Percentiles rank a stretch among this genome's conserved stretches.
Conservation (phyloP, 2,797 vertebrate genomes). For the Caiman crocodilus region DNA sequence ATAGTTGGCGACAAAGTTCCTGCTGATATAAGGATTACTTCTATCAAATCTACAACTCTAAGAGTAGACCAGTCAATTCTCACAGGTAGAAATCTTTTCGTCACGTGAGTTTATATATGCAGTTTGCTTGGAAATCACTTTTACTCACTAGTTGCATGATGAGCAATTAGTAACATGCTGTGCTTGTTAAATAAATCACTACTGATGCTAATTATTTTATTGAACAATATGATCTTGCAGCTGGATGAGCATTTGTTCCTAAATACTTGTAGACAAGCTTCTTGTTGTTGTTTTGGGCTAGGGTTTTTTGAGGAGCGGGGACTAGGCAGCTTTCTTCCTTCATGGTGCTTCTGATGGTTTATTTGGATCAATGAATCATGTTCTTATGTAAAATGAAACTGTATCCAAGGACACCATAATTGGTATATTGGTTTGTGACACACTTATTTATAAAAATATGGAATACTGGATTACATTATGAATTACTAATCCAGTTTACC, state of each 20-base stretch:
- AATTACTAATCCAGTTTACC: neutral
- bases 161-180: neutral
- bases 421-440: neutral
- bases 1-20: constrained; percentile 99
- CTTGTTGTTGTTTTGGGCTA: too few species aligned
- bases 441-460: neutral
- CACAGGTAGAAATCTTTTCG: constrained; percentile 86
- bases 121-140: neutral
- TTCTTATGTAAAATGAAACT: neutral
- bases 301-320: neutral
- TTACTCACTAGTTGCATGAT: neutral
- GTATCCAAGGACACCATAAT: neutral
- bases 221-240: neutral
- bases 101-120: neutral
- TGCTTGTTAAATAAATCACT: neutral
- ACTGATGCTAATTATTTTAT: neutral
- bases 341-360: neutral
- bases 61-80: constrained; percentile 98
- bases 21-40: constrained; percentile 96
- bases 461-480: neutral
- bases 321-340: neutral
- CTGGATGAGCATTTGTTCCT: neutral
- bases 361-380: neutral
- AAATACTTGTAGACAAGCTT: neutral
- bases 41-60: constrained; percentile 97